These are phyloP conservation scores for Drosophila neonasuta DNA, from an alignment of 2,888 invertebrate genomes.

Conservation along the genomic window DNA sequence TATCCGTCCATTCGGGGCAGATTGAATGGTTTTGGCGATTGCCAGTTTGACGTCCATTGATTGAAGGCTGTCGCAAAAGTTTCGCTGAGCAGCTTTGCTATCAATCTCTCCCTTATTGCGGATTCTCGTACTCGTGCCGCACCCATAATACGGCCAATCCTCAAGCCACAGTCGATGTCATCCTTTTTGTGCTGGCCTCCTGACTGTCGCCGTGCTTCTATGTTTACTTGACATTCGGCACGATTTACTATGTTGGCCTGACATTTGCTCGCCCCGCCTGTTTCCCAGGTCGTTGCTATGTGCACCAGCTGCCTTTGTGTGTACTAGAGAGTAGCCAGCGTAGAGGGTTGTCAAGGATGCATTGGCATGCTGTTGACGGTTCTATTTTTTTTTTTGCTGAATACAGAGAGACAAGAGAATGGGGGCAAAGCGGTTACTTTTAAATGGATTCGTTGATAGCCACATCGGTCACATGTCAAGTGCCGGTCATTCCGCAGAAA, in stretches of 20 bases:
- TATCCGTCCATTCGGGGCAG: conserved; percentile 7
- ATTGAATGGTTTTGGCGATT: conserved; percentile 22
- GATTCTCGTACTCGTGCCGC: conserved; percentile 23
- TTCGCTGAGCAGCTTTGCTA: conserved; percentile 35
- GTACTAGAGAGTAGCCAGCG: neutral
- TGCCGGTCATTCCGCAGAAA: conserved; percentile 44
- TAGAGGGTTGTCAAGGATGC: conserved; percentile 29
- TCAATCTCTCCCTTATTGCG: conserved; percentile 28
- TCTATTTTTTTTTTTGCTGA: conserved; percentile 9
- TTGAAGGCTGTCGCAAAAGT: conserved; percentile 53
- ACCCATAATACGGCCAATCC: conserved; percentile 56
- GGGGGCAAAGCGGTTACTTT: conserved; percentile 38
- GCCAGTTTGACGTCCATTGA: conserved; percentile 29
- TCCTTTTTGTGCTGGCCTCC: conserved; percentile 7
- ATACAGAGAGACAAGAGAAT: neutral
- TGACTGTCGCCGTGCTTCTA: conserved; percentile 25
- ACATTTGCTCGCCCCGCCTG: conserved; percentile 47
- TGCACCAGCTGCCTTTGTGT: conserved; percentile 20
- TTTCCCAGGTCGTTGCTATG: conserved; percentile 17
- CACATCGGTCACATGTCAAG: conserved; percentile 73
- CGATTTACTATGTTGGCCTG: conserved; percentile 61
- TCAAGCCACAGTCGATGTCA: conserved; percentile 33
- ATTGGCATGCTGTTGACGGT: conserved; percentile 23
- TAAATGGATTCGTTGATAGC: conserved; percentile 68
- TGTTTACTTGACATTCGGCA: conserved; percentile 71